Base-by-base conservation (phyloP, 2,888 invertebrate species). In the Anarsia innoxiella region DNA sequence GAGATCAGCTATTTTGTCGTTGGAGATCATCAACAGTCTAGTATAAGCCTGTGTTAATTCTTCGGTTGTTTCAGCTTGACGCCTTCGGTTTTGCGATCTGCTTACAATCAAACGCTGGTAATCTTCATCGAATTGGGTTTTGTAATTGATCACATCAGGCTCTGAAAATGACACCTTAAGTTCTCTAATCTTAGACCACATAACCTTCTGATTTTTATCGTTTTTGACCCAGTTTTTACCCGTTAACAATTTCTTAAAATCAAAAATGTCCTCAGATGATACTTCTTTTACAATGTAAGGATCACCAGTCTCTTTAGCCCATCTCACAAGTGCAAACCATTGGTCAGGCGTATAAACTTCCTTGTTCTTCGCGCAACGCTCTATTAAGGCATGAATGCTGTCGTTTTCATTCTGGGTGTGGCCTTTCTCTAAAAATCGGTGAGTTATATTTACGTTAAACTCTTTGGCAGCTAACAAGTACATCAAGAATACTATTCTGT, bases 321-420 rank as follows among this genome's bases (percentile, higher is more conserved):
- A 39, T 30, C 34, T 23, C 1, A 12, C 39, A 12, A 34, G 30
- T 16, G 26, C 25, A 15, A 28, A 36, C 32, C 36, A 36, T 29
- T 39, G 19, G 4, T 36, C 35, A 13, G 40, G 40, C 2, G 32
- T 27, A 32, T 32, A 36, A 23, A 40, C 36, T 12, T 32, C 28
- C 23, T 40, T 36, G 9, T 19, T 30, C 30, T 31, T 32, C 6
- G 40, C 31, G 14, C 27, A 27, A 11, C 31, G 31, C 27, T 40
- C 32, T 15, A 40, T 40, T 19, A 32, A 15, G 10, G 40, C 40
- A 36, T 36, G 40, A 27, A 40, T 19, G 12, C 35, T 35, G 25
- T 39, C 32, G 6, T 19, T 28, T 9, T 40, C 40, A 16, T 37
- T 40, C 13, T 27, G 27, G 1, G 34, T 34, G 11, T 34, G 27